phyloP scores from a whole-genome alignment of 1,140 invertebrate genomes.

The Heliconius melpomene region DNA sequence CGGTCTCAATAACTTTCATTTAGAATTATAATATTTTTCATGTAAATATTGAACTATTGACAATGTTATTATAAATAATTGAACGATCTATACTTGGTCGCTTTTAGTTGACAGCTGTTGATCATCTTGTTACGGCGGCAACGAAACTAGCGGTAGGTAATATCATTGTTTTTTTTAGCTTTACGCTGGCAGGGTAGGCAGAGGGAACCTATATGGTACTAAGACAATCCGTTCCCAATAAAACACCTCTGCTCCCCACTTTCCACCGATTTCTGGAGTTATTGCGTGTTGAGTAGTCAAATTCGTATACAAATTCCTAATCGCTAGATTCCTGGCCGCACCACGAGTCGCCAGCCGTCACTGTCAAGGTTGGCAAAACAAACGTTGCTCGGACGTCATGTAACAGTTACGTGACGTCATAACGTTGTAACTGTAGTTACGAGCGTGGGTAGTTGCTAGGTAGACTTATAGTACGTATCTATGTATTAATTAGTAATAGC shows the following conservation, averaged over 20 bases:
- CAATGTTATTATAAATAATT: neutral
- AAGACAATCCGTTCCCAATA: neutral
- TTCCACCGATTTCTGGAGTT: too few relatives aligned
- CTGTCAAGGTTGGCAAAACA: slow-evolving; percentile 20
- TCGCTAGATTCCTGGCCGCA: neutral
- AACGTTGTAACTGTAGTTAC: neutral
- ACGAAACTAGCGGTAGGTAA: neutral
- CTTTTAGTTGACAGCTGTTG: slow-evolving; percentile 2
- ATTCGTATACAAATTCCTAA: too few relatives aligned
- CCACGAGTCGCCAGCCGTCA: neutral
- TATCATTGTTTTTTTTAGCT: neutral
- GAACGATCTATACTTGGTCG: neutral
- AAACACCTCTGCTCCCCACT: too few relatives aligned
- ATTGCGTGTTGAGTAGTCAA: too few relatives aligned
- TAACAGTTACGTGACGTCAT: neutral
- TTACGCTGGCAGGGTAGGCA: neutral
- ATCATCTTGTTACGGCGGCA: neutral
- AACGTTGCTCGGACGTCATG: neutral
- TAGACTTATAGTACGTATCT: neutral
- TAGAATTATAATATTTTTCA: neutral
- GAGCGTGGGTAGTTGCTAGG: neutral
- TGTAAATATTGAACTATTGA: neutral
- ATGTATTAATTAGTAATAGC: too few relatives aligned
- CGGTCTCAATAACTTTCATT: neutral
- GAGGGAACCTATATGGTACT: neutral